A percentile compares a stretch with the other conserved stretches of the same genome.
phyloP scores from a whole-genome alignment of 2,797 vertebrate genomes.

The Denticeps clupeoides region DNA sequence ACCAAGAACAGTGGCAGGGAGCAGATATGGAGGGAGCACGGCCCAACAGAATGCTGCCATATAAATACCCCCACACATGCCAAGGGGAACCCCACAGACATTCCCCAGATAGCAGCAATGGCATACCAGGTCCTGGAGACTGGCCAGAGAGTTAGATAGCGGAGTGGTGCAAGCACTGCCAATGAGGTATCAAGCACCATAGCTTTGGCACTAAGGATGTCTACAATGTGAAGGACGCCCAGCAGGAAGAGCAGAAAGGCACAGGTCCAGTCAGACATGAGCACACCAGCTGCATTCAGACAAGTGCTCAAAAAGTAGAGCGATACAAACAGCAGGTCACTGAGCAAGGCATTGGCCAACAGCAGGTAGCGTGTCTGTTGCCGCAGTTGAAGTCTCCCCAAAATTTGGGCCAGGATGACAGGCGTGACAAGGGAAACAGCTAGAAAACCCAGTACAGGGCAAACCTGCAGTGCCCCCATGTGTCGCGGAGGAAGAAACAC shows the following conservation, averaged over 20 bases:
- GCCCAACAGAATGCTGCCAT: conserved; percentile 34
- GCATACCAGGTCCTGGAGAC: conserved; percentile 46
- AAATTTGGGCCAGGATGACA: conserved; percentile 54
- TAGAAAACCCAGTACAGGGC: conserved; percentile 50
- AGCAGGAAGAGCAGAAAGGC: conserved; percentile 51
- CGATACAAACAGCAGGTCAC: conserved; percentile 59
- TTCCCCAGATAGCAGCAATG: conserved; percentile 44
- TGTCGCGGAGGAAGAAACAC: conserved; percentile 36
- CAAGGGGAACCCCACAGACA: conserved; percentile 43
- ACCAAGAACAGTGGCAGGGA: conserved; percentile 51
- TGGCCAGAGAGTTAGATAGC: conserved; percentile 51
- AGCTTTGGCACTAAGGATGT: conserved; percentile 54
- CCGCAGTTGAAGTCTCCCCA: conserved; percentile 45
- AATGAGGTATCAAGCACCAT: conserved; percentile 62
- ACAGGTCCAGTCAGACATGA: conserved; percentile 48
- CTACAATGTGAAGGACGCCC: conserved; percentile 49
- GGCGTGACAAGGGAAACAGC: conserved; percentile 52
- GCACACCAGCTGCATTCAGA: conserved; percentile 41
- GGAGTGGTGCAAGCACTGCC: conserved; percentile 58
- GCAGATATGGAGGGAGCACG: conserved; percentile 47
- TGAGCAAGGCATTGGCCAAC: conserved; percentile 58
- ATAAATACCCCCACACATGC: conserved; percentile 47
- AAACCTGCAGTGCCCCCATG: conserved; percentile 48
- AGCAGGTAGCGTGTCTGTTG: conserved; percentile 65
- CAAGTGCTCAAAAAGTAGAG: conserved; percentile 50